phyloP scores from a whole-genome alignment of 2,113 vertebrate species.

The Falco punctatus region DNA sequence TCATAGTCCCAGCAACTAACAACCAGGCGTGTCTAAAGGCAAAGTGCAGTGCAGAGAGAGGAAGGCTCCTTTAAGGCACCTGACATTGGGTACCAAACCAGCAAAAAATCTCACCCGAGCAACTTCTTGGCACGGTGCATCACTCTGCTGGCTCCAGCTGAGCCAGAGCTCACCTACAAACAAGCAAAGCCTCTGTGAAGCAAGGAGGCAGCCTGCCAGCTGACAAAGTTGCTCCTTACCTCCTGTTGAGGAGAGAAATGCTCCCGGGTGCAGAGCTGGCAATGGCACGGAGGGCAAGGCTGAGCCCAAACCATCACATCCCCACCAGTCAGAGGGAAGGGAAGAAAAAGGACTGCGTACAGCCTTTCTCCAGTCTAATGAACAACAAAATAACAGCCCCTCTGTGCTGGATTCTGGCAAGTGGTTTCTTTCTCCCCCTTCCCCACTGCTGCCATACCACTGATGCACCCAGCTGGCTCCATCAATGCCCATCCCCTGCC shows the following conservation, averaged over 20 bases:
- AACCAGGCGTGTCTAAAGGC: background rate
- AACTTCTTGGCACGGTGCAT: background rate
- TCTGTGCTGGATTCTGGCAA: background rate
- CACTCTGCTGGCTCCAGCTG: background rate
- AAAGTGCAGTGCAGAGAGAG: background rate
- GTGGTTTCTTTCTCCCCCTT: background rate
- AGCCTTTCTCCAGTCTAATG: background rate
- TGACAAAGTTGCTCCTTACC: background rate
- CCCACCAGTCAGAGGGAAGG: background rate
- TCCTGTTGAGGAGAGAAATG: background rate
- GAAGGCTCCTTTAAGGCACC: background rate
- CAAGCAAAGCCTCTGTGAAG: background rate
- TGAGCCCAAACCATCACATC: background rate
- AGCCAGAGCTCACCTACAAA: constrained; percentile 20
- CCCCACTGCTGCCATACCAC: accelerated
- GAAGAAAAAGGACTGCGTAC: accelerated
- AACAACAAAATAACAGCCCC: background rate
- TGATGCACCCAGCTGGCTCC: background rate
- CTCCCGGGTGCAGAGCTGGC: background rate
- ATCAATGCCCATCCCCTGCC: background rate
- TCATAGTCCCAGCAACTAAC: background rate
- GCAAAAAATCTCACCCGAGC: background rate
- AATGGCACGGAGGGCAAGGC: background rate
- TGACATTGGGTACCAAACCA: accelerated
- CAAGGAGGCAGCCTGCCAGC: constrained; percentile 1